Evolutionary conservation across 2,797 vertebrate species (phyloP).

Genomic region (Melanotaenia pygmaea): DNA sequence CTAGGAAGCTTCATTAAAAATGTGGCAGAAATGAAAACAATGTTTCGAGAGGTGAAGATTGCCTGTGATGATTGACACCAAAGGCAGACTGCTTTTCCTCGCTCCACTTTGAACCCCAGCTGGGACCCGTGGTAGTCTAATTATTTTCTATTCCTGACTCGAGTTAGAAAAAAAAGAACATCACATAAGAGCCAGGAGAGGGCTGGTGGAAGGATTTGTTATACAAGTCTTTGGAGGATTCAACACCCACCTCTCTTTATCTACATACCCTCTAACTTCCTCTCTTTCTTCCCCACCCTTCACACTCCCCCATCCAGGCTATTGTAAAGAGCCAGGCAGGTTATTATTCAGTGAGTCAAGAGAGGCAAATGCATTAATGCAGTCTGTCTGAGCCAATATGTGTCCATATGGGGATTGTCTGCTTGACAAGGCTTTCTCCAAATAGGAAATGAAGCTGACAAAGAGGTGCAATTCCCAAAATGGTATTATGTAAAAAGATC

Average conservation of each 20-base stretch:
- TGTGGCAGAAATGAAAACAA: constrained; percentile 40
- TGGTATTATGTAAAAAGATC: constrained; percentile 55
- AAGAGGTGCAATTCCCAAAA: constrained; percentile 49
- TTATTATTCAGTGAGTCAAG: constrained; percentile 58
- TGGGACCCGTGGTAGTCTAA: constrained; percentile 74
- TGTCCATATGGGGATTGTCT: constrained; percentile 56
- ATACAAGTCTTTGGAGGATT: constrained; percentile 41
- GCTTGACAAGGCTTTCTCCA: constrained; percentile 64
- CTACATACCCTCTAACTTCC: constrained; percentile 1
- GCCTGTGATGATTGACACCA: constrained; percentile 70
- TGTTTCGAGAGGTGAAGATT: constrained; percentile 53
- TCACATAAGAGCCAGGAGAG: constrained; percentile 36
- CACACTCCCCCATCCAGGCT: constrained; percentile 23
- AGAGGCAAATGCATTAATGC: constrained; percentile 59
- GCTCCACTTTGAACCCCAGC: constrained; percentile 80
- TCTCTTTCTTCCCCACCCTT: constrained; percentile 19
- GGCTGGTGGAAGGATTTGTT: constrained; percentile 45
- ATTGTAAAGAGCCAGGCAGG: constrained; percentile 52
- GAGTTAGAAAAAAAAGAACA: constrained; percentile 44
- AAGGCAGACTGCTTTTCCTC: constrained; percentile 54
- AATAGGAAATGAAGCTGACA: constrained; percentile 46
- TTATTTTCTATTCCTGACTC: constrained; percentile 84
- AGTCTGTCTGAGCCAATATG: constrained; percentile 66
- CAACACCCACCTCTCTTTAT: constrained; percentile 6
- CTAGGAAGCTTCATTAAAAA: constrained; percentile 59